A percentile compares a stretch with the other conserved stretches of the same genome.
These are phyloP conservation scores for Masnerella sp. DNA, from an alignment of 2,888 invertebrate genomes.

Conservation along the genomic window DNA sequence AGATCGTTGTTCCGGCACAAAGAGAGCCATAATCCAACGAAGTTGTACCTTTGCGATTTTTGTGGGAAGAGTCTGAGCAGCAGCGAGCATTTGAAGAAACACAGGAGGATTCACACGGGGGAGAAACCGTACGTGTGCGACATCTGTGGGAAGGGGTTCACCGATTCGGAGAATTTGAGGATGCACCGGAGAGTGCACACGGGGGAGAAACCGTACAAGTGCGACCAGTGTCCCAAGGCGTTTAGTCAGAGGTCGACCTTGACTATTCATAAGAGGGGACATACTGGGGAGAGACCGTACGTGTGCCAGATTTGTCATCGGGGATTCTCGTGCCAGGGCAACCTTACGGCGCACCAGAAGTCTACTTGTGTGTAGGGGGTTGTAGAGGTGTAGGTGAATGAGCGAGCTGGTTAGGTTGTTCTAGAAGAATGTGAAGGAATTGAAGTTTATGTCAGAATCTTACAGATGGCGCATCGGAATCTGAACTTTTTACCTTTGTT, in stretches of 20 bases:
- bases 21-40: constrained; percentile 75
- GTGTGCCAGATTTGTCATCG: constrained; percentile 77
- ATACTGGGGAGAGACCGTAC: constrained; percentile 78
- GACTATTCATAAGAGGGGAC: constrained; percentile 79
- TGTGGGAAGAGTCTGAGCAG: constrained; percentile 79
- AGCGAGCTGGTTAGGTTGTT: no score
- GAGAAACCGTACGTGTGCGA: constrained; percentile 79
- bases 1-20: constrained; percentile 74
- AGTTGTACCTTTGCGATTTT: constrained; percentile 78
- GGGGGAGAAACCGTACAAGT: constrained; percentile 79
- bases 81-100: constrained; percentile 78
- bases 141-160: constrained; percentile 78
- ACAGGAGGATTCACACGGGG: constrained; percentile 79
- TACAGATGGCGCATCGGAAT: no score
- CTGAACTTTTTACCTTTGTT: no score
- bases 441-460: no score
- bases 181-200: constrained; percentile 78
- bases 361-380: constrained; percentile 72
- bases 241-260: constrained; percentile 80
- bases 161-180: constrained; percentile 77
- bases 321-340: constrained; percentile 77
- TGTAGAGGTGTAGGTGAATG: no score
- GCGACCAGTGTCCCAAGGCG: constrained; percentile 78
- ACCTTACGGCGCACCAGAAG: constrained; percentile 77
- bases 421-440: no score